Evolutionary conservation across 1,140 invertebrate genomes (phyloP), one percentile per base, ranked within the genome.

Genomic region (Aradophagus sp.): DNA sequence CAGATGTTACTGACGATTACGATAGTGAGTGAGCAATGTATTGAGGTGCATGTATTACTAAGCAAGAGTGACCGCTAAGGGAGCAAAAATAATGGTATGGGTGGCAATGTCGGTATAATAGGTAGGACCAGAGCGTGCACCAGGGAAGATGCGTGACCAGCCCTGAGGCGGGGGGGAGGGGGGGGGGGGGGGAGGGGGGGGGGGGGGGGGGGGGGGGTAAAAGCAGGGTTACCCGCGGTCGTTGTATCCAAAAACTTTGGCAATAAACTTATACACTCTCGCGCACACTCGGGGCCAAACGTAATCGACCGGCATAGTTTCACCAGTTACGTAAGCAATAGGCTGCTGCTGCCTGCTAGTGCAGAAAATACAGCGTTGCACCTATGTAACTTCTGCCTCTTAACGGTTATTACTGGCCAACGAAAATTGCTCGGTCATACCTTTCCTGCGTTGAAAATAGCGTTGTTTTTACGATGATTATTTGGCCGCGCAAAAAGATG

Each of bases 211-310:
- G n/a, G n/a, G 75, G 75, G 79, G 69, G 44, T 67, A 67, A 70
- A 62, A 63, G 73, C 80, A 84, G 82, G 82, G 82, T 84, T 83
- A 86, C 53, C 74, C 65, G 80, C 84, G 83, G 84, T 85, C 84
- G 80, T 84, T 84, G 84, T 82, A 77, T 82, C 81, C 80, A 77
- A 85, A 86, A 85, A 83, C 82, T 84, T 86, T 86, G 84, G 84
- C 84, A 86, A 85, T 86, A 84, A 85, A 85, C 83, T 84, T 83
- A 83, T 78, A 79, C 78, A 77, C 80, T 77, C 79, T 73, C 75
- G 75, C 63, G 71, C 69, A 71, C 58, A 68, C 67, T 70, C 68
- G 73, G 74, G 50, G 53, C 74, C 74, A 70, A 77, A 76, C 77
- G 76, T 75, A 77, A 75, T 72, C 74, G 74, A 75, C 77, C 71